phyloP scores from a whole-genome alignment of 1,140 invertebrate species.

The Apis dorsata region DNA sequence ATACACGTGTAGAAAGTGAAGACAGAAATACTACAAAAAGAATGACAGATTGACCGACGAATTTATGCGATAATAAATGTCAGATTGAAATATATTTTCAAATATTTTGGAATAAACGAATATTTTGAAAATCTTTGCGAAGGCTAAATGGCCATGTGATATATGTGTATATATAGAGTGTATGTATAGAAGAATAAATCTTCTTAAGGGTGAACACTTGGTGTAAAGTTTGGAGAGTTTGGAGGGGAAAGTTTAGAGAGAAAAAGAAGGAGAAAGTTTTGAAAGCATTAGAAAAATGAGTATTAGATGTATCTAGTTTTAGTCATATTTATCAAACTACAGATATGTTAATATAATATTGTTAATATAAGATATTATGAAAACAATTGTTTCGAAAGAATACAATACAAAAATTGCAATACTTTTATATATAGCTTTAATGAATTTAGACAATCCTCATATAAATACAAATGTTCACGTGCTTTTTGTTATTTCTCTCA shows the following conservation, averaged over 20 bases:
- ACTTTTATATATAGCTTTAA: too few relatives aligned
- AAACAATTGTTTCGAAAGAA: neutral
- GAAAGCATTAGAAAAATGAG: neutral
- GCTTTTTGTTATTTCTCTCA: too few relatives aligned
- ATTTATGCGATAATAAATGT: too few relatives aligned
- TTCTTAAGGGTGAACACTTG: constrained; percentile 7
- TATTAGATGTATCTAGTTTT: neutral
- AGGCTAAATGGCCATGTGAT: neutral
- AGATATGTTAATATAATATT: neutral
- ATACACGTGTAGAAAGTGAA: too few relatives aligned
- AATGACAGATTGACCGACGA: too few relatives aligned
- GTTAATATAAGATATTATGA: neutral
- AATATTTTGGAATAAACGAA: neutral
- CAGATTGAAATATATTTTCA: neutral
- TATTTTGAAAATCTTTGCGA: neutral
- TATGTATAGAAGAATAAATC: constrained; percentile 9
- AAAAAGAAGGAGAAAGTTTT: neutral
- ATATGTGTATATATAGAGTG: neutral
- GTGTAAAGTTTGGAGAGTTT: constrained; percentile 15
- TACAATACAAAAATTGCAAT: too few relatives aligned
- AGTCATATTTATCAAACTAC: neutral
- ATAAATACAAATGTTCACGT: too few relatives aligned
- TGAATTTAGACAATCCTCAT: too few relatives aligned
- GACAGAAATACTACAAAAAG: too few relatives aligned
- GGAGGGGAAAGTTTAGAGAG: neutral